Conservation (phyloP, 2,797 vertebrate species). For the Chaunax sp. region DNA sequence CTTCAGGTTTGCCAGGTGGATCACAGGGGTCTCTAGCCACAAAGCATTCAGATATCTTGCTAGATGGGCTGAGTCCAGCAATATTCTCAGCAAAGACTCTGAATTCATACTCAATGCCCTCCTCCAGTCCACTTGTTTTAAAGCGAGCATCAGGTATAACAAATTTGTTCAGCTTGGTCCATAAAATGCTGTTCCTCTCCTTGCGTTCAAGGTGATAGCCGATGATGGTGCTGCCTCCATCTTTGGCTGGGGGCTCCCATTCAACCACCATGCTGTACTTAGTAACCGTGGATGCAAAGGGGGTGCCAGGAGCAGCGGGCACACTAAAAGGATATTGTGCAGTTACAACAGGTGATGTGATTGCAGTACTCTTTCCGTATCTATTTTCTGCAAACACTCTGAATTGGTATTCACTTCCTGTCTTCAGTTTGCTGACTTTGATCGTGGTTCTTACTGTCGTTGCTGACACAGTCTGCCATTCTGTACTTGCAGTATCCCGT, state of each 20-base stretch:
- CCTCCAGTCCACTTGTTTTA: conserved; percentile 92
- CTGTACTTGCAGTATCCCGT: conserved; percentile 88
- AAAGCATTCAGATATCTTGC: conserved; percentile 90
- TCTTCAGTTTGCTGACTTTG: conserved; percentile 91
- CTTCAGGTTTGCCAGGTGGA: conserved; percentile 90
- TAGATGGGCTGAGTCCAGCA: conserved; percentile 89
- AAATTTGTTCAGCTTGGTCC: conserved; percentile 92
- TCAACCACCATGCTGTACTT: conserved; percentile 93
- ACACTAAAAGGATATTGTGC: conserved; percentile 93
- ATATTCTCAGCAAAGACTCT: conserved; percentile 93
- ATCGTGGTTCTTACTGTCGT: conserved; percentile 94
- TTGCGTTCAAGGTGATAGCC: conserved; percentile 95
- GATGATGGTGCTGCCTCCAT: conserved; percentile 90
- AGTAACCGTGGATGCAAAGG: conserved; percentile 86
- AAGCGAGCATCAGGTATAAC: conserved; percentile 88
- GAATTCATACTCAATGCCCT: conserved; percentile 95
- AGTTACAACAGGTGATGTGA: conserved; percentile 88
- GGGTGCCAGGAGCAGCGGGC: conserved; percentile 88
- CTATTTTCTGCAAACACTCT: conserved; percentile 95
- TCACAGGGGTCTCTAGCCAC: conserved; percentile 93
- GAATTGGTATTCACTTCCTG: conserved; percentile 93
- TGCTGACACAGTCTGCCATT: conserved; percentile 92
- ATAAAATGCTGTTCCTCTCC: conserved; percentile 96
- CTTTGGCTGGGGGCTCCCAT: conserved; percentile 91
- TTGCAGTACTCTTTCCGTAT: conserved; percentile 89